A percentile compares a stretch with the other conserved stretches of the same genome.
Evolutionary conservation across 1,140 invertebrate species (phyloP).

Genomic region (Megalopta genalis): DNA sequence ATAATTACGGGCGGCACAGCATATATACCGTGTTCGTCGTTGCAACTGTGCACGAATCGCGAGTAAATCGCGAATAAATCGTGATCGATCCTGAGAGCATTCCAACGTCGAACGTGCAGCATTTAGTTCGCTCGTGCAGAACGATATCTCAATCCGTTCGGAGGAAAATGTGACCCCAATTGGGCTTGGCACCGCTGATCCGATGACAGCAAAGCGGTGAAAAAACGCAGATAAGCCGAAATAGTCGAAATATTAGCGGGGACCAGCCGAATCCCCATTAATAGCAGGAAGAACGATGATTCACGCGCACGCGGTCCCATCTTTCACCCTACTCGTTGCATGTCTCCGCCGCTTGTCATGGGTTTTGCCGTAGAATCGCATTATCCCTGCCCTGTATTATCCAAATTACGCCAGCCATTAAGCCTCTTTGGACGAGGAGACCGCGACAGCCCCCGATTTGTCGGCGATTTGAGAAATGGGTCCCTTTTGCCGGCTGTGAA

Average conservation of each 20-base stretch:
- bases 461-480: not conserved
- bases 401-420: constrained; percentile 16
- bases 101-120: constrained; percentile 22
- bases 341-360: constrained; percentile 48
- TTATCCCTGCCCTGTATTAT: not conserved
- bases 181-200: no score
- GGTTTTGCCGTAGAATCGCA: constrained; percentile 43
- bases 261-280: constrained; percentile 53
- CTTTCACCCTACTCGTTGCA: constrained; percentile 36
- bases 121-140: constrained; percentile 40
- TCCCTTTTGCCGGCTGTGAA: not conserved
- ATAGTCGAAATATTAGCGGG: constrained; percentile 34
- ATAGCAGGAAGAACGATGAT: constrained; percentile 58
- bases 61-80: constrained; percentile 31
- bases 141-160: constrained; percentile 49
- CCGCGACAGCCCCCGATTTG: not conserved
- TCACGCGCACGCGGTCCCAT: constrained; percentile 51
- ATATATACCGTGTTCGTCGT: not conserved
- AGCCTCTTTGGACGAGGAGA: not conserved
- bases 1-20: no score
- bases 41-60: constrained; percentile 10
- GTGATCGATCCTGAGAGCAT: constrained; percentile 41
- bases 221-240: not conserved
- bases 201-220: no score
- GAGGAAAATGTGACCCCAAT: not conserved